Percentiles rank a stretch among this genome's conserved stretches.
Conservation (phyloP, 2,888 invertebrate species). For the Elgonia sp. region DNA sequence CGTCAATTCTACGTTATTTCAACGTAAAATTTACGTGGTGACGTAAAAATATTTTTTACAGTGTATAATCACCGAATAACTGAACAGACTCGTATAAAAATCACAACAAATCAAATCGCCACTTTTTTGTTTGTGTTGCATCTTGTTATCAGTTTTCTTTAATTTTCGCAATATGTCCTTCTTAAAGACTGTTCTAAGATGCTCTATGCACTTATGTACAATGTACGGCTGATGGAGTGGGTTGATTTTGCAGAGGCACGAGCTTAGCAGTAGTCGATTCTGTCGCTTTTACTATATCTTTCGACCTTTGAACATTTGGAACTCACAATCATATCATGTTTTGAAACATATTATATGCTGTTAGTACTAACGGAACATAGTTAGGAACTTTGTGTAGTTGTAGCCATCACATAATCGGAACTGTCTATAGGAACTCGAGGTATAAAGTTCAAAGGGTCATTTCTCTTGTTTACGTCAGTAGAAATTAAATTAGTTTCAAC, state of each 20-base stretch:
- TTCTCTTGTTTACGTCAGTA: too few species aligned
- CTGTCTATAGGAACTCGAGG: slow-evolving; percentile 60
- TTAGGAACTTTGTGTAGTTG: slow-evolving; percentile 51
- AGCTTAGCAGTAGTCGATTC: slow-evolving; percentile 78
- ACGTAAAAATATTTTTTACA: too few species aligned
- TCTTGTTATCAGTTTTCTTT: not conserved
- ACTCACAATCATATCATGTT: too few species aligned
- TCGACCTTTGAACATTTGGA: slow-evolving; percentile 43
- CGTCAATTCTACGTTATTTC: too few species aligned
- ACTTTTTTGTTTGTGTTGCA: too few species aligned
- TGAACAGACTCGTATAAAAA: too few species aligned
- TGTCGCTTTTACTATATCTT: slow-evolving; percentile 78
- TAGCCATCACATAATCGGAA: slow-evolving; percentile 24
- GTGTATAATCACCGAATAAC: too few species aligned
- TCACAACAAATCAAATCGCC: too few species aligned
- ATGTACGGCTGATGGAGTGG: slow-evolving; percentile 80
- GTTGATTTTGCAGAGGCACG: slow-evolving; percentile 81
- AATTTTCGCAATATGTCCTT: not conserved
- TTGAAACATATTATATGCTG: too few species aligned
- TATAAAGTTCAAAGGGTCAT: slow-evolving; percentile 39
- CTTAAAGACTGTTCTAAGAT: not conserved
- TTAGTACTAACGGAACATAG: too few species aligned
- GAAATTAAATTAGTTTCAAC: too few species aligned
- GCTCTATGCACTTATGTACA: slow-evolving; percentile 79
- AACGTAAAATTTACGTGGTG: too few species aligned